Evolutionary conservation across 1,140 invertebrate genomes (phyloP).

Genomic region (Bombus balteatus): DNA sequence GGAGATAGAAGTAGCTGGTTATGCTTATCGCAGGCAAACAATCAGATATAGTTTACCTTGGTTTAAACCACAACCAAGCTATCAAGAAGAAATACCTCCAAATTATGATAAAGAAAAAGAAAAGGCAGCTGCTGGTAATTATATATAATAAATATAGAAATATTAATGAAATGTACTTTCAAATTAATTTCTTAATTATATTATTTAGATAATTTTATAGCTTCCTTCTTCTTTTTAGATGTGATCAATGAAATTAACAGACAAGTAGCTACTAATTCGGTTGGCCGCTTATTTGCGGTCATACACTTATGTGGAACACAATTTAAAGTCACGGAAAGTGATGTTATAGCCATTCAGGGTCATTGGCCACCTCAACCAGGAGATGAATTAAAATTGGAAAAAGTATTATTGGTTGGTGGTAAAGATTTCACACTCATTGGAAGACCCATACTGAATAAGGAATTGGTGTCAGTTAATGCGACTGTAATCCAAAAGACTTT

Average conservation of each 20-base stretch:
- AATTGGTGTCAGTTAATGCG: conserved; percentile 90
- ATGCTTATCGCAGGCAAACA: not conserved
- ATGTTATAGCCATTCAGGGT: conserved; percentile 92
- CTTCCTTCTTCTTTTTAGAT: conserved; percentile 68
- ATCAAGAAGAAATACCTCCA: conserved; percentile 67
- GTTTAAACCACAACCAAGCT: conserved; percentile 54
- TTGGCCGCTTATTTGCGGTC: conserved; percentile 93
- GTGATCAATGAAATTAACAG: conserved; percentile 84
- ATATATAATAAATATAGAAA: not conserved
- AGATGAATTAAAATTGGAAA: conserved; percentile 92
- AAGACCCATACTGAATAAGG: conserved; percentile 89
- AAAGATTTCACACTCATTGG: conserved; percentile 94
- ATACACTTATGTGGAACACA: conserved; percentile 93
- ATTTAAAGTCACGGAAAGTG: conserved; percentile 93
- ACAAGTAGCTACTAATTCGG: conserved; percentile 82
- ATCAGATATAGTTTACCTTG: conserved; percentile 62
- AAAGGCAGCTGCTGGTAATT: conserved; percentile 64
- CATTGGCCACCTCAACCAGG: conserved; percentile 93
- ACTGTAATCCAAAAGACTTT: conserved; percentile 96
- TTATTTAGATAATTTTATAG: conserved; percentile 5
- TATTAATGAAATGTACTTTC: not conserved
- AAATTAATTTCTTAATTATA: not conserved
- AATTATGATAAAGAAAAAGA: conserved; percentile 70
- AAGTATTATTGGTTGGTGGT: conserved; percentile 93
- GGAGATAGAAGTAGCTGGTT: conserved; percentile 38